Evolutionary conservation across 2,888 invertebrate genomes (phyloP).

Genomic region (Drosophila formosana): DNA sequence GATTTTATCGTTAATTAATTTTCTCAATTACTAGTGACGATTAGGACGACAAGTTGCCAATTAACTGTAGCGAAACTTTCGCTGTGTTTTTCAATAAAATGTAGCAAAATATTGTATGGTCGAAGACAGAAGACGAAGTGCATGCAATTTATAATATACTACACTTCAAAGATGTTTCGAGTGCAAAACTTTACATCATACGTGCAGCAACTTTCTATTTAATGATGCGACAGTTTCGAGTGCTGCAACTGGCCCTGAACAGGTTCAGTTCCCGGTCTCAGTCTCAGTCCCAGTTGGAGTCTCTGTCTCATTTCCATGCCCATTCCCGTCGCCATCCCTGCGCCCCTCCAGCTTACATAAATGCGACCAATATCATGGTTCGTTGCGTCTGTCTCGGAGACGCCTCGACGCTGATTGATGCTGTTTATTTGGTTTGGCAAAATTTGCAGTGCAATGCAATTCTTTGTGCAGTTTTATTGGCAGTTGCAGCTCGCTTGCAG

Average conservation of each 20-base stretch:
- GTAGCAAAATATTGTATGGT: no score
- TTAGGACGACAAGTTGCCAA: no score
- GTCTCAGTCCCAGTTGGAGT: not conserved
- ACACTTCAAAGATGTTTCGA: not conserved
- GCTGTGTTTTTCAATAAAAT: no score
- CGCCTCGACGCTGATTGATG: conserved; percentile 44
- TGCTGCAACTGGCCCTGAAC: conserved; percentile 44
- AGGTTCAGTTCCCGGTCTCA: conserved; percentile 27
- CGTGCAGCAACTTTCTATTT: conserved; percentile 60
- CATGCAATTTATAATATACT: no score
- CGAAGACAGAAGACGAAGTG: no score
- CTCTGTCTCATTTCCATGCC: not conserved
- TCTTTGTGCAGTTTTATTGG: conserved; percentile 38
- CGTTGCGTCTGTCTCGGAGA: conserved; percentile 34
- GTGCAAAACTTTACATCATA: conserved; percentile 55
- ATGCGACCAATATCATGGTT: conserved; percentile 26
- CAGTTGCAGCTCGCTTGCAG: conserved; percentile 22
- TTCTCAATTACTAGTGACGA: no score
- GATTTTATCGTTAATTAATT: no score
- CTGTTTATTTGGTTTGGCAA: conserved; percentile 48
- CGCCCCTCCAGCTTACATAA: not conserved
- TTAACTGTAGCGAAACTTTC: no score
- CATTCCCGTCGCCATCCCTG: not conserved
- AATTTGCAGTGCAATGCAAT: conserved; percentile 25
- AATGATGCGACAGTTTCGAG: conserved; percentile 47